Conservation (phyloP, 2,888 invertebrate species). For the Tinea trinotella region DNA sequence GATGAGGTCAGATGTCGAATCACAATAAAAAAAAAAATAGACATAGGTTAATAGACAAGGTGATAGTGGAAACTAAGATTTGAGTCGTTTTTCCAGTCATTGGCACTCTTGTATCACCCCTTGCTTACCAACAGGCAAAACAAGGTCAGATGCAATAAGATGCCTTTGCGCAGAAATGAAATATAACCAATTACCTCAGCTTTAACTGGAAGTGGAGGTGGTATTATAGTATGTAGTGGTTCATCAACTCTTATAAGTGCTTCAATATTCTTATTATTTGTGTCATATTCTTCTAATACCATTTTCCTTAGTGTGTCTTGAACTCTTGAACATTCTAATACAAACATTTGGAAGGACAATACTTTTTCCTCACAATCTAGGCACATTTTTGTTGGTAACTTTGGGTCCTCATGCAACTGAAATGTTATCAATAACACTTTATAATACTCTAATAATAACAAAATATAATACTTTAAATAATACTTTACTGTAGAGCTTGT, state of each 20-base stretch:
- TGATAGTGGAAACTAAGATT: too few species aligned
- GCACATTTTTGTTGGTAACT: conserved; percentile 54
- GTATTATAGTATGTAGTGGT: too few species aligned
- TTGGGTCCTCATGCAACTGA: conserved; percentile 49
- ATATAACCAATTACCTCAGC: conserved; percentile 33
- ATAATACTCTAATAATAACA: too few species aligned
- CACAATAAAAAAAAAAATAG: too few species aligned
- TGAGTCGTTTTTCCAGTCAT: too few species aligned
- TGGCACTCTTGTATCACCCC: too few species aligned
- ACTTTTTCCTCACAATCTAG: conserved; percentile 60
- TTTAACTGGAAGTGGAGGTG: conserved; percentile 30
- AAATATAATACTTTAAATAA: too few species aligned
- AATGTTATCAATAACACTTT: conserved; percentile 23
- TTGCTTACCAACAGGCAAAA: too few species aligned
- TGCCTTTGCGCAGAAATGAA: conserved; percentile 15
- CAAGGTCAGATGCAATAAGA: too few species aligned
- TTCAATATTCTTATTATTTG: conserved; percentile 38
- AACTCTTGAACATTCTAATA: conserved; percentile 54
- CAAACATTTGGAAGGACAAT: conserved; percentile 56
- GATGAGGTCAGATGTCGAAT: too few species aligned
- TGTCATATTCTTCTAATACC: conserved; percentile 31
- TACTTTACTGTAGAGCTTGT: too few species aligned
- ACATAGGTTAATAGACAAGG: too few species aligned
- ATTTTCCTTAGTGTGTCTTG: conserved; percentile 47
- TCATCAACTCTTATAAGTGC: conserved; percentile 27